Evolutionary conservation across 2,797 vertebrate genomes (phyloP).

Genomic region (Echeneis naucrates): DNA sequence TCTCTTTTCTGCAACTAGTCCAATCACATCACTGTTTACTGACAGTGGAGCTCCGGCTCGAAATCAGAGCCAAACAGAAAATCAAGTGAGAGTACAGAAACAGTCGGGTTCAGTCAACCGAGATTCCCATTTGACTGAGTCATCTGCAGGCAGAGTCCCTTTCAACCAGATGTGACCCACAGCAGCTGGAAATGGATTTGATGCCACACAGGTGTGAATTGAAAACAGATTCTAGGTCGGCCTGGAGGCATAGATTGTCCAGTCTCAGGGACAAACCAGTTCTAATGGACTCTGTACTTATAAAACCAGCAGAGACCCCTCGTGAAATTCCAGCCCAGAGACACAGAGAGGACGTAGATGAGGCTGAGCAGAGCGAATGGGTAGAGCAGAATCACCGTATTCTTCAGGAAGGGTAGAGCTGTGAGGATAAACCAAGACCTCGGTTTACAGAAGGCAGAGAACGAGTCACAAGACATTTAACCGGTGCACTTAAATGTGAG

Average conservation of each 20-base stretch:
- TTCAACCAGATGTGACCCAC: conserved; percentile 14
- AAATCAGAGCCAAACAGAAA: conserved; percentile 46
- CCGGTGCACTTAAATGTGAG: neutral
- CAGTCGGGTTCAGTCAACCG: neutral
- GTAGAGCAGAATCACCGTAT: conserved; percentile 94
- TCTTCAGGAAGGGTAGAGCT: conserved; percentile 96
- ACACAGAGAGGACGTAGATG: conserved; percentile 92
- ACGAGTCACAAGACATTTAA: neutral
- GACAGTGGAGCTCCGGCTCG: conserved; percentile 38
- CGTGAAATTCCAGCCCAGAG: conserved; percentile 97
- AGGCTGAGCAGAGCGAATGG: conserved; percentile 92
- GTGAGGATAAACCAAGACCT: neutral
- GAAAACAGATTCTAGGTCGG: conserved; percentile 9
- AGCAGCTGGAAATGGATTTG: conserved; percentile 31
- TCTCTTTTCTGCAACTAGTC: conserved; percentile 36
- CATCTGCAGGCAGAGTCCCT: conserved; percentile 10
- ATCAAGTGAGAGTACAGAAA: conserved; percentile 16
- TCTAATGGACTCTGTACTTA: conserved; percentile 92
- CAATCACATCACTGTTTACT: conserved; percentile 25
- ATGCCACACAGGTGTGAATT: conserved; percentile 8
- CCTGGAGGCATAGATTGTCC: conserved; percentile 31
- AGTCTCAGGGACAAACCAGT: neutral
- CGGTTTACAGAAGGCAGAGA: neutral
- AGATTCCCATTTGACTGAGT: conserved; percentile 27
- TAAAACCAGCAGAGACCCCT: conserved; percentile 93